A percentile compares a stretch with the other conserved stretches of the same genome.
These are phyloP conservation scores for Stictonetta naevosa DNA, from an alignment of 2,113 vertebrate species.

Conservation along the genomic window DNA sequence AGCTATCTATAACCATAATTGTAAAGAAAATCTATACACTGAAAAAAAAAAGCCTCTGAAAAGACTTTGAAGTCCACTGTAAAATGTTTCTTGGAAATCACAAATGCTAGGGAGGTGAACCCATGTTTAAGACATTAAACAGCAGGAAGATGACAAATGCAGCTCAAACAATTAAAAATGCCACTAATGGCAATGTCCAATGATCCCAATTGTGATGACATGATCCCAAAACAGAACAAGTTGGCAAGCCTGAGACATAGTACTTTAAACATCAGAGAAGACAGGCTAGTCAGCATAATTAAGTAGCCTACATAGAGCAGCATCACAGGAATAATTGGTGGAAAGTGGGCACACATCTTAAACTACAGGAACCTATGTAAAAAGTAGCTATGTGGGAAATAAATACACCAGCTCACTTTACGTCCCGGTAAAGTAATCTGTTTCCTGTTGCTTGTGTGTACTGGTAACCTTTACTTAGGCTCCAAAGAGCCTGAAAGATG, in stretches of 20 bases:
- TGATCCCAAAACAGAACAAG: neutral
- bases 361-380: neutral
- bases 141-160: neutral
- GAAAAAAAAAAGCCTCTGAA: neutral
- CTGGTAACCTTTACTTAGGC: neutral
- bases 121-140: neutral
- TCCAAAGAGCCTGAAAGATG: neutral
- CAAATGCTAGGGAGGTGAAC: neutral
- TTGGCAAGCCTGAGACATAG: neutral
- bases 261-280: neutral
- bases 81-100: neutral
- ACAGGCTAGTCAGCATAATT: neutral
- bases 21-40: neutral
- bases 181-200: neutral
- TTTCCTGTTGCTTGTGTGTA: neutral
- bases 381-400: neutral
- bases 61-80: neutral
- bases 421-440: neutral
- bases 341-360: neutral
- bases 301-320: neutral
- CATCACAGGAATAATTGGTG: neutral
- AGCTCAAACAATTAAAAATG: neutral
- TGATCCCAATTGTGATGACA: accelerated
- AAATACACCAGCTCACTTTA: neutral
- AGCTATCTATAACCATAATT: neutral